Conservation (phyloP, 2,797 vertebrate genomes). For the Nothura maculosa region DNA sequence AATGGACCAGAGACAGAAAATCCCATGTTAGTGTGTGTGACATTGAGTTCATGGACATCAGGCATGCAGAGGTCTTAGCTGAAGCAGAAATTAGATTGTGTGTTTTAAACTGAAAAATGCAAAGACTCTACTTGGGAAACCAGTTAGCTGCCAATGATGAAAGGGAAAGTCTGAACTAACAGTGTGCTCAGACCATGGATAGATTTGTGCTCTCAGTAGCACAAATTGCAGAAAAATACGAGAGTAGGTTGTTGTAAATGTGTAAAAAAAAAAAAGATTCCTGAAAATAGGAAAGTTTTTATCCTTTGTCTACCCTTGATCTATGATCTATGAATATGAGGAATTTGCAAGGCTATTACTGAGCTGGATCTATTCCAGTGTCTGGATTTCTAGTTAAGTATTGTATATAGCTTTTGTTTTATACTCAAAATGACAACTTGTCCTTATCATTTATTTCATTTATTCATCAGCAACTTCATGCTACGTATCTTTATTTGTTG, state of each 20-base stretch:
- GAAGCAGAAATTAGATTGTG: not conserved
- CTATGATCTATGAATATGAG: not conserved
- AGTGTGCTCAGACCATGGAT: not conserved
- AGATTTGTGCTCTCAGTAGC: not conserved
- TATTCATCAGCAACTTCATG: not conserved
- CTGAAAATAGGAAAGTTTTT: not conserved
- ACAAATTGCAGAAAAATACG: not conserved
- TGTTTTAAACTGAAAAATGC: not conserved
- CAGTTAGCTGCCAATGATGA: accelerated
- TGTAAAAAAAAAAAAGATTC: not conserved
- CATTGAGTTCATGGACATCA: accelerated
- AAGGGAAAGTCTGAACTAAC: not conserved
- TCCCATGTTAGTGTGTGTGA: not conserved
- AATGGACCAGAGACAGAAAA: slow-evolving; percentile 7
- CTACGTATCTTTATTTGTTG: not conserved
- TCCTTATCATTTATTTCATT: not conserved
- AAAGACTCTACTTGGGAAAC: not conserved
- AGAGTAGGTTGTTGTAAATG: not conserved
- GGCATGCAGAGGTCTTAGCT: not conserved
- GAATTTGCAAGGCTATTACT: not conserved
- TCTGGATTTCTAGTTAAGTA: not conserved
- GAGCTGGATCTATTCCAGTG: not conserved
- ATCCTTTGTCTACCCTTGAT: not conserved
- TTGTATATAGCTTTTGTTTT: not conserved
- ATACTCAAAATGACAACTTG: not conserved